Percentiles rank a stretch among this genome's conserved stretches.
Evolutionary conservation across 2,797 vertebrate genomes (phyloP).

Genomic region (Crenichthys baileyi): DNA sequence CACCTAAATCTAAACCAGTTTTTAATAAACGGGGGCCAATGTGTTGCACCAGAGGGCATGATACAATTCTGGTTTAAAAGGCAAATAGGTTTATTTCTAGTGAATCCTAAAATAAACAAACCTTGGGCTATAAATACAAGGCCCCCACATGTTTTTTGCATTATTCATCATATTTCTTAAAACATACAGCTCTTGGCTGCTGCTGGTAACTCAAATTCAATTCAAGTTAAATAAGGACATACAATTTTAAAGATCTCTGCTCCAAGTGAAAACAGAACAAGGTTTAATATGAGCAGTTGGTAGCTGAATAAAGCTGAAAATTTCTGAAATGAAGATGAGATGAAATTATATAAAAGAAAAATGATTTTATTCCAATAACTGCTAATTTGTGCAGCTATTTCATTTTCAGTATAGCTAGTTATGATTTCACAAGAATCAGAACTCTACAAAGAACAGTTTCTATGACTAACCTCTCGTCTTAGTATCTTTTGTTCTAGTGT

Average conservation of each 20-base stretch:
- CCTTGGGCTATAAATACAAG: constrained; percentile 6
- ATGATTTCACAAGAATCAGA: background rate
- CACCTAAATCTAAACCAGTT: background rate
- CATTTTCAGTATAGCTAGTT: background rate
- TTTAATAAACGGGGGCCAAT: background rate
- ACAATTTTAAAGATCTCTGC: background rate
- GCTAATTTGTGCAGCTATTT: background rate
- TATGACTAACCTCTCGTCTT: background rate
- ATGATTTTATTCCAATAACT: constrained; percentile 5
- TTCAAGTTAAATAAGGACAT: background rate
- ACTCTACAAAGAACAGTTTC: background rate
- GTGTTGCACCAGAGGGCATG: background rate
- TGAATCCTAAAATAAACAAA: constrained; percentile 16
- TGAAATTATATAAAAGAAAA: background rate
- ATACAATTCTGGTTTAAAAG: constrained; percentile 6
- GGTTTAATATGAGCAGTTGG: background rate
- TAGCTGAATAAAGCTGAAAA: background rate
- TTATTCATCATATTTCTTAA: background rate
- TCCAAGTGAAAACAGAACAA: background rate
- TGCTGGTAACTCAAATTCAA: background rate
- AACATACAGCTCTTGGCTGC: background rate
- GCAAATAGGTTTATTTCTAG: constrained; percentile 4
- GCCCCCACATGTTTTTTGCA: background rate
- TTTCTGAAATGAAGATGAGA: background rate
- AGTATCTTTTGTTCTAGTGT: background rate